A percentile compares a stretch with the other conserved stretches of the same genome.
Evolutionary conservation across 1,140 invertebrate species (phyloP).

Genomic region (Atta colombica): DNA sequence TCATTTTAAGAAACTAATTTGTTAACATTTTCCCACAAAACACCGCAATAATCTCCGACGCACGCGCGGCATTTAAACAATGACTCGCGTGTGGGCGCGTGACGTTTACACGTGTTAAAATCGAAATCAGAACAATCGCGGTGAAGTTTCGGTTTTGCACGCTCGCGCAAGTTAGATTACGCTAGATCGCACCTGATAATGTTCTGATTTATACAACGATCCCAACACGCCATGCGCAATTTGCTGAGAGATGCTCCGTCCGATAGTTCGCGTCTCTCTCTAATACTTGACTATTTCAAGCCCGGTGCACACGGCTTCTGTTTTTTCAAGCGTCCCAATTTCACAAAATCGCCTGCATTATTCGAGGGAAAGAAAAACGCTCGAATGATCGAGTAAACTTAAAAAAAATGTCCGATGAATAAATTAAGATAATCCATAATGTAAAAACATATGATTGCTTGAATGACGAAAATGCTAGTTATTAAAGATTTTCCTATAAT

Average conservation of each 20-base stretch:
- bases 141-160: constrained; percentile 30
- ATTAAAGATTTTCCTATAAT: not conserved
- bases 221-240: constrained; percentile 24
- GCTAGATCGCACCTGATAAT: constrained; percentile 43
- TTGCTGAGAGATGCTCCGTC: constrained; percentile 36
- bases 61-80: not conserved
- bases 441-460: not conserved
- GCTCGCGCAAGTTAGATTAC: constrained; percentile 20
- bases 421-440: constrained; percentile 4
- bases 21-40: not conserved
- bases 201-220: constrained; percentile 36
- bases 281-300: constrained; percentile 62
- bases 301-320: constrained; percentile 32
- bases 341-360: constrained; percentile 38
- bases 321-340: constrained; percentile 54
- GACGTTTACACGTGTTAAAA: constrained; percentile 42
- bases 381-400: not conserved
- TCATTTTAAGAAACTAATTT: not conserved
- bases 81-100: not conserved
- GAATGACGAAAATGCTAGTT: not conserved
- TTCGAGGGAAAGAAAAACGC: constrained; percentile 17
- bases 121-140: constrained; percentile 37
- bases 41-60: not conserved
- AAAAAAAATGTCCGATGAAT: not conserved
- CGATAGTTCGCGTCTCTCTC: constrained; percentile 34